A percentile compares a stretch with the other conserved stretches of the same genome.
These are phyloP conservation scores for Leptopilina drosophilae DNA, from an alignment of 2,888 invertebrate genomes.

Conservation along the genomic window DNA sequence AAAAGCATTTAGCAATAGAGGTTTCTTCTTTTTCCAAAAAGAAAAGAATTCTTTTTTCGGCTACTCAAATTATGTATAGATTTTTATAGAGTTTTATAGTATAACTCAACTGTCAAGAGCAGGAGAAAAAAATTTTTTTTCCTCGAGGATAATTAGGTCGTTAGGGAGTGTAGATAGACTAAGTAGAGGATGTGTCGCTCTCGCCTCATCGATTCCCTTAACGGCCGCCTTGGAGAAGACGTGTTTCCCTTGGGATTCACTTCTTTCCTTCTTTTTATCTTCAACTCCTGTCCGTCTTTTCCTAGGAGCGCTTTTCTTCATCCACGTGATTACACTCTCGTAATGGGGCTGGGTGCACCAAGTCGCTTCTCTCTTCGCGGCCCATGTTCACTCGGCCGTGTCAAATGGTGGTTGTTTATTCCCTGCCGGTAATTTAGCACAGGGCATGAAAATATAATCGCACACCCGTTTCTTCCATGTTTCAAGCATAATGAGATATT, in stretches of 20 bases:
- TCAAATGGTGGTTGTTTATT: constrained; percentile 60
- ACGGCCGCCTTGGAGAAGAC: constrained; percentile 19
- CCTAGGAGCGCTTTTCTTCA: constrained; percentile 49
- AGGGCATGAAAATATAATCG: constrained; percentile 57
- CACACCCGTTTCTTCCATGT: constrained; percentile 49
- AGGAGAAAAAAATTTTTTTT: constrained; percentile 5
- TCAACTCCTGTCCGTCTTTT: constrained; percentile 48
- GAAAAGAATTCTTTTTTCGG: too few relatives aligned
- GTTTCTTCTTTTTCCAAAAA: too few relatives aligned
- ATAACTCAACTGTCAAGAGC: background rate
- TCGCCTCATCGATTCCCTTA: constrained; percentile 39
- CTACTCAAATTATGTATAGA: background rate
- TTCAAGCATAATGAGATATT: constrained; percentile 42
- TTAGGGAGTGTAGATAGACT: constrained; percentile 27
- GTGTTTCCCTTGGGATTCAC: constrained; percentile 15
- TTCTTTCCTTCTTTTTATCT: constrained; percentile 47
- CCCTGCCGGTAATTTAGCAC: constrained; percentile 57
- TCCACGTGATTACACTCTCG: constrained; percentile 52
- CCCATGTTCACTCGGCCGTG: constrained; percentile 54
- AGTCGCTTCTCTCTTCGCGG: constrained; percentile 39
- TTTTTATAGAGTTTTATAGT: background rate
- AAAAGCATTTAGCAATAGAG: too few relatives aligned
- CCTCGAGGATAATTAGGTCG: constrained; percentile 19
- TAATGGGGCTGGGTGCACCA: constrained; percentile 47
- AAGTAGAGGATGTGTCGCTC: constrained; percentile 30